These are phyloP conservation scores for Tortricodes alternella DNA, from an alignment of 2,888 invertebrate species.

Conservation along the genomic window DNA sequence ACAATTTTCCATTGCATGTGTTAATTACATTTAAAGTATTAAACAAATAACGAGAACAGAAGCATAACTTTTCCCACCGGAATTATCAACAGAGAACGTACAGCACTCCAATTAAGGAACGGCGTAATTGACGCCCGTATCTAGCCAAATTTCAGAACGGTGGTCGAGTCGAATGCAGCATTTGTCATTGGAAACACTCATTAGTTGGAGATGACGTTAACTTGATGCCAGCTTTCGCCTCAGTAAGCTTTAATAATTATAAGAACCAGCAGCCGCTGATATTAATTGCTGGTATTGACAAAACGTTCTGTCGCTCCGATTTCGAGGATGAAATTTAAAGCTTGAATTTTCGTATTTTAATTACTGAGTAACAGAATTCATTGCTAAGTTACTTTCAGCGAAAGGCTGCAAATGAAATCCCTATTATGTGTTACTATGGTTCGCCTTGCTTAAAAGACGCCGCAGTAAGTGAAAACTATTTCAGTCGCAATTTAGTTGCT, in stretches of 20 bases:
- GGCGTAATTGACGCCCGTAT: conserved; percentile 43
- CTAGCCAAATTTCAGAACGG: conserved; percentile 55
- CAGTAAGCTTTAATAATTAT: conserved; percentile 76
- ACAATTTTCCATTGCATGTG: not conserved
- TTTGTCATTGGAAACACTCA: conserved; percentile 76
- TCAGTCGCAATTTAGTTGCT: not conserved
- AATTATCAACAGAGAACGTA: conserved; percentile 29
- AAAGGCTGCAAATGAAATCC: not conserved
- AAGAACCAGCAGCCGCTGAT: conserved; percentile 64
- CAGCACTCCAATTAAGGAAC: conserved; percentile 29
- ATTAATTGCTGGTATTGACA: conserved; percentile 78
- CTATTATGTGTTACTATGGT: not conserved
- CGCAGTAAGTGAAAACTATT: not conserved
- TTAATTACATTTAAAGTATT: conserved; percentile 3
- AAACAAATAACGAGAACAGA: conserved; percentile 8
- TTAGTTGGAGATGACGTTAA: conserved; percentile 78
- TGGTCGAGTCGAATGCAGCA: conserved; percentile 61
- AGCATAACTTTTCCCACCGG: conserved; percentile 22
- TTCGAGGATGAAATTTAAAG: conserved; percentile 38
- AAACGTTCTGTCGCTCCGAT: conserved; percentile 55
- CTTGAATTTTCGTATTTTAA: conserved; percentile 28
- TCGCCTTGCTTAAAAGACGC: not conserved
- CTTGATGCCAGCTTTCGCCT: conserved; percentile 69
- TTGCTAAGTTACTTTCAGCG: conserved; percentile 13
- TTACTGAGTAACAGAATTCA: conserved; percentile 24